phyloP scores from a whole-genome alignment of 2,888 invertebrate genomes.

The Priocnemis perturbator region DNA sequence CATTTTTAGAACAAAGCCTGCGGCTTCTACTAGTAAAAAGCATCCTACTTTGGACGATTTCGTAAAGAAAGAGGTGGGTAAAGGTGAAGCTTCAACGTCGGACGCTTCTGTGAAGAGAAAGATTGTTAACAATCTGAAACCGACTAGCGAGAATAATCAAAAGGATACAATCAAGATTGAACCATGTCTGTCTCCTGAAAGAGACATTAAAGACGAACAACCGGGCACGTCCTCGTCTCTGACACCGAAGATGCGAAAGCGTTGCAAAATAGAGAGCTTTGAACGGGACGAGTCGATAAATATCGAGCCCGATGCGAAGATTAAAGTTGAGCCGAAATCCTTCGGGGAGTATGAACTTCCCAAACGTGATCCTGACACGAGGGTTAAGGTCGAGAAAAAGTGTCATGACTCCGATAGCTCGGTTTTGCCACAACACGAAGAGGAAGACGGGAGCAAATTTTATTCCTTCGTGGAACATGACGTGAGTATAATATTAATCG shows the following conservation, averaged over 20 bases:
- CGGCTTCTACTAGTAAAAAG: no score
- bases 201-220: not conserved
- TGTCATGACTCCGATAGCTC: no score
- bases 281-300: not conserved
- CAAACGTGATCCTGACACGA: no score
- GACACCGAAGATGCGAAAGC: slow-evolving; percentile 1
- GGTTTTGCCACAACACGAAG: not conserved
- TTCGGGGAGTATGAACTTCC: not conserved
- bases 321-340: not conserved
- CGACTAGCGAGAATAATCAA: not conserved
- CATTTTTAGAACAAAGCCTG: no score
- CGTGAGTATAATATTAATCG: slow-evolving; percentile 45
- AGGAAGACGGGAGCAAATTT: slow-evolving; percentile 41
- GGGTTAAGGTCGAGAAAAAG: not conserved
- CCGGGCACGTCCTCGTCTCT: not conserved
- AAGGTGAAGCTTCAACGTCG: not conserved
- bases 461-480: slow-evolving; percentile 58
- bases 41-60: no score
- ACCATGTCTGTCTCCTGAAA: not conserved
- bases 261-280: no score
- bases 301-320: not conserved
- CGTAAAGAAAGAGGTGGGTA: no score
- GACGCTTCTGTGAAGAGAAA: not conserved
- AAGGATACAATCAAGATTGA: not conserved
- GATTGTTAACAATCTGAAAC: not conserved